Evolutionary conservation across 2,888 invertebrate genomes (phyloP), one percentile per base, ranked within the genome.

Genomic region (Ephialtes manifestator): DNA sequence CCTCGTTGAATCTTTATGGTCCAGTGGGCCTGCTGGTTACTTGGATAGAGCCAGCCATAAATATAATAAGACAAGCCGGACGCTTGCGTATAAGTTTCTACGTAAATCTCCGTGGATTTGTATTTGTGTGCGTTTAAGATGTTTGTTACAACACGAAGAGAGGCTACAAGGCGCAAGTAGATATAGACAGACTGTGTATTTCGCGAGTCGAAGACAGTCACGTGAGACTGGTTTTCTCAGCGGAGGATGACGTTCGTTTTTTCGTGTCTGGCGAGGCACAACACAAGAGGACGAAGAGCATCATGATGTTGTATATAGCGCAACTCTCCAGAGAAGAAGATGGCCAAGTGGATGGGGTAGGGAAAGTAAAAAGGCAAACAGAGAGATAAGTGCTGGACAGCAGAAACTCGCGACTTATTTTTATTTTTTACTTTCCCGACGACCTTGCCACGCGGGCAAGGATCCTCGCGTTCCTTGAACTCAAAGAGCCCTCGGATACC

Each of bases 381-480:
- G 20, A 68, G 76, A 77, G 83, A 86, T 82, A 81, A 55, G 75
- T 68, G 60, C 83, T 70, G 83, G 81, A 43, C 46, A 83, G 83
- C 55, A 63, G 72, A 60, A 83, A 81, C 70, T 71, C 55, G 28
- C 75, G 46, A 24, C 55, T 87, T 85, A n/a, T 68, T 35, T 68
- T 89, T 92, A 90, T 91, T 91, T 91, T 91, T 91, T 90, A 91
- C 90, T 89, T 91, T 89, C 87, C 84, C 85, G 87, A 86, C 92
- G 93, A 91, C 93, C 94, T 93, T 93, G 93, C 90, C 89, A 86
- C 84, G 86, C 88, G 89, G 84, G 90, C 92, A 92, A 92, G 93
- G 93, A 92, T 92, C 89, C 89, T 82, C 78, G 89, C 90, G 94
- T 93, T 92, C 90, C 88, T 93, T 93, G 92, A 93, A 91, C 94